A percentile compares a stretch with the other conserved stretches of the same genome.
These are phyloP conservation scores for Cyprinodon tularosa DNA, from an alignment of 2,113 vertebrate genomes.

Conservation along the genomic window DNA sequence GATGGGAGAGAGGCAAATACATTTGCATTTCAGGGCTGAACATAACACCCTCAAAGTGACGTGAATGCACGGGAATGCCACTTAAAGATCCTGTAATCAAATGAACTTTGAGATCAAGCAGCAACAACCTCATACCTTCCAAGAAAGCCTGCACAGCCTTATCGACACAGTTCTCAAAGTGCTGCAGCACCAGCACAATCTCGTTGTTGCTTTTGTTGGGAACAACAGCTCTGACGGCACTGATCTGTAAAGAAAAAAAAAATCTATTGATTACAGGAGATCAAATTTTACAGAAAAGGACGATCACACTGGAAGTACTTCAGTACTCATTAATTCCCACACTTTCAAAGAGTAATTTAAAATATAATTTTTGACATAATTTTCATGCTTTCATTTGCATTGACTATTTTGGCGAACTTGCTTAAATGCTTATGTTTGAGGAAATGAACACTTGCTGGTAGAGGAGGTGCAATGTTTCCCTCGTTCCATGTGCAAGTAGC, in stretches of 20 bases:
- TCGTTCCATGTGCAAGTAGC: background rate
- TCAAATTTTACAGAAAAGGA: background rate
- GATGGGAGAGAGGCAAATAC: background rate
- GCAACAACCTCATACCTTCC: slow-evolving; percentile 83
- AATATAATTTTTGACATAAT: background rate
- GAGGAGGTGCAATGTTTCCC: background rate
- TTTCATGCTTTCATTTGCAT: background rate
- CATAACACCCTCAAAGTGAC: background rate
- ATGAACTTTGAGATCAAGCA: background rate
- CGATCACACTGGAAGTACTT: background rate
- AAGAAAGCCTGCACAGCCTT: slow-evolving; percentile 94
- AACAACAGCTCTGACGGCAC: slow-evolving; percentile 90
- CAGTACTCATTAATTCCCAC: background rate
- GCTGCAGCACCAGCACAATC: slow-evolving; percentile 94
- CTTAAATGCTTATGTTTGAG: background rate
- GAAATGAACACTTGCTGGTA: background rate
- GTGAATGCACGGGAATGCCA: background rate
- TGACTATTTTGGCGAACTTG: background rate
- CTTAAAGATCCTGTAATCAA: background rate
- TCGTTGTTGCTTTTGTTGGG: slow-evolving; percentile 98
- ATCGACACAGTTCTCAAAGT: slow-evolving; percentile 95
- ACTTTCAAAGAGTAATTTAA: background rate
- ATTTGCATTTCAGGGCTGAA: too few relatives aligned
- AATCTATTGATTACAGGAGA: background rate
- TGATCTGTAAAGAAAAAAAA: slow-evolving; percentile 80